Conservation (phyloP, 35 echinoderm and acorn worm species). For the Stichopus chloronotus region DNA sequence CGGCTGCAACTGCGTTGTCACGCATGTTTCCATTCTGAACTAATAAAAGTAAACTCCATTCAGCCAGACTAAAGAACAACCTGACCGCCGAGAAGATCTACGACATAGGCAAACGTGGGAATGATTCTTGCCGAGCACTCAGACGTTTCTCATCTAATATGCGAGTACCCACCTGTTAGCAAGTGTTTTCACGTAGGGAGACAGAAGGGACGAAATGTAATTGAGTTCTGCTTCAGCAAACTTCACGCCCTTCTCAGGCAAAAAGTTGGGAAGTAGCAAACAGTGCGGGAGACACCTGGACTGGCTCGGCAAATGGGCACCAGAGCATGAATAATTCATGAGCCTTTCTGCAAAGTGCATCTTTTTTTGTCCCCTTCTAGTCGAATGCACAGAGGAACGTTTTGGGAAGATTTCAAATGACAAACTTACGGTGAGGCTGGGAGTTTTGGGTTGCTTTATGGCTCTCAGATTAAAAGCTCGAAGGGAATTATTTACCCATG, state of each 20-base stretch:
- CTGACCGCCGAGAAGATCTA: not conserved
- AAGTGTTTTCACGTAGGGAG: conserved; percentile 19
- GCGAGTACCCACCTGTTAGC: not conserved
- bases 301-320: conserved; percentile 43
- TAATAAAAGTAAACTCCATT: conserved; percentile 30
- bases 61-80: not conserved
- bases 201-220: not conserved
- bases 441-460: conserved; percentile 13
- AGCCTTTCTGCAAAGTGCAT: conserved; percentile 23
- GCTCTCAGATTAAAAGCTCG: conserved; percentile 43
- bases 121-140: not conserved
- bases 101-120: not conserved
- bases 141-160: conserved; percentile 46
- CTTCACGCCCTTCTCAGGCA: conserved; percentile 34
- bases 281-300: conserved; percentile 47
- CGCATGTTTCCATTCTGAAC: conserved; percentile 41
- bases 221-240: conserved; percentile 40
- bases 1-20: conserved; percentile 34
- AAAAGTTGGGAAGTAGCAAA: conserved; percentile 10
- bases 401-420: conserved; percentile 24
- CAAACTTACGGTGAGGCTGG: conserved; percentile 15
- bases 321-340: conserved; percentile 24
- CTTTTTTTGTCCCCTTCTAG: not conserved
- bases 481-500: conserved; percentile 39
- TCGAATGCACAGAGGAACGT: conserved; percentile 11